Evolutionary conservation across 2,797 vertebrate species (phyloP).

Genomic region (Tapera naevia): DNA sequence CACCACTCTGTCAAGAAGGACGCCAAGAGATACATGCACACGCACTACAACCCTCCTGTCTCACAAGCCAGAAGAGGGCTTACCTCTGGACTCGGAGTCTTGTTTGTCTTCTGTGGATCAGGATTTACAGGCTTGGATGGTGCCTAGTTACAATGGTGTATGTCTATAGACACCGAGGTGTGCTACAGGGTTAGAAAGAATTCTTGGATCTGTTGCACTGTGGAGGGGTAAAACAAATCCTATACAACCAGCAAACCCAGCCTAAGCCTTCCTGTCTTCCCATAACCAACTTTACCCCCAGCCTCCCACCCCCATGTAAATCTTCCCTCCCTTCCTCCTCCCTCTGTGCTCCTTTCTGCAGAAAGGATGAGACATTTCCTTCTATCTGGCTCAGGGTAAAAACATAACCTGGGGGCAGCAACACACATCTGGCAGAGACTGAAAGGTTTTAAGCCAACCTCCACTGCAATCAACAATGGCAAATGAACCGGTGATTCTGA

Average conservation of each 20-base stretch:
- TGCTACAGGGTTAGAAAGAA: slow-evolving; percentile 33
- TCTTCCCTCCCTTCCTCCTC: slow-evolving; percentile 13
- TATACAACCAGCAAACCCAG: not conserved
- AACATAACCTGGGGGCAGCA: slow-evolving; percentile 56
- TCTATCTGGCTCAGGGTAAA: slow-evolving; percentile 29
- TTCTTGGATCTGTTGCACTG: not conserved
- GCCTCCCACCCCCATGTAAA: not conserved
- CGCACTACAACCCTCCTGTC: not conserved
- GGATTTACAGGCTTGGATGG: not conserved
- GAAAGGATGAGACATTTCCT: slow-evolving; percentile 35
- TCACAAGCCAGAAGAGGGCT: not conserved
- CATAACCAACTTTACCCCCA: slow-evolving; percentile 2
- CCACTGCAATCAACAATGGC: slow-evolving; percentile 87
- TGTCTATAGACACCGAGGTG: not conserved
- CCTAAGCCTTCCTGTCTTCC: not conserved
- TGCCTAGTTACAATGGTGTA: not conserved
- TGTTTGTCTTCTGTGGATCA: not conserved
- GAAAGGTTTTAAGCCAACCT: slow-evolving; percentile 65
- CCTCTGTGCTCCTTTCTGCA: not conserved
- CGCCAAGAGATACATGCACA: not conserved
- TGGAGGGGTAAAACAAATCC: not conserved
- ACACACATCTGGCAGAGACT: slow-evolving; percentile 66
- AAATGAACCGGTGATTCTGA: slow-evolving; percentile 94
- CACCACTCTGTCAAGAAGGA: not conserved
- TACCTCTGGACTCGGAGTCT: not conserved